These are phyloP conservation scores for Typhlomys cinereus DNA, from an alignment of 2,113 vertebrate species.

Conservation along the genomic window DNA sequence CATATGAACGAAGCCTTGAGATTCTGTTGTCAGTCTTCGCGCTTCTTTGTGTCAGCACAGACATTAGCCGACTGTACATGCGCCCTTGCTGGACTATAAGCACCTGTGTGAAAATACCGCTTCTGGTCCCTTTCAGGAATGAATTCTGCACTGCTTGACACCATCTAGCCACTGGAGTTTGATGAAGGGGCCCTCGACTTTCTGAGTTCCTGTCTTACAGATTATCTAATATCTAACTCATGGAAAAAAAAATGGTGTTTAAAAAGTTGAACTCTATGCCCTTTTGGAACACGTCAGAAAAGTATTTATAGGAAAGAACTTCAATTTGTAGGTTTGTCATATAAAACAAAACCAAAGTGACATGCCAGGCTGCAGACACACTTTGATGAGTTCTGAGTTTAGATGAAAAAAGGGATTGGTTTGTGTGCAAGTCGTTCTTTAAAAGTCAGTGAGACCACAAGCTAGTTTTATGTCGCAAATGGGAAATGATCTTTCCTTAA, in stretches of 20 bases:
- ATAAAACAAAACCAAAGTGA: background rate
- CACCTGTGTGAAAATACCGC: background rate
- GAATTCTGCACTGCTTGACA: background rate
- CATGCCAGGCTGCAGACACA: background rate
- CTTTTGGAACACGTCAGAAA: slow-evolving; percentile 9
- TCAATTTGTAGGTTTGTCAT: slow-evolving; percentile 6
- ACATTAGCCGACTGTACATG: background rate
- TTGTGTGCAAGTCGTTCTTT: slow-evolving; percentile 5
- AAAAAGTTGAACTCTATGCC: slow-evolving; percentile 5
- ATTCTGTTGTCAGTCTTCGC: slow-evolving; percentile 18
- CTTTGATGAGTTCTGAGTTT: slow-evolving; percentile 22
- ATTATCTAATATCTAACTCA: slow-evolving; percentile 29
- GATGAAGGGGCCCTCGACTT: background rate
- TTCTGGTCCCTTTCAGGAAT: slow-evolving; percentile 14
- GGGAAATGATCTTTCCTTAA: background rate
- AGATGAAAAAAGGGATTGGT: slow-evolving; percentile 28
- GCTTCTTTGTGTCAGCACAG: background rate
- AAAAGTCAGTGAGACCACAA: background rate
- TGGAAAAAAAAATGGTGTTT: background rate
- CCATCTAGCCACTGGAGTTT: background rate
- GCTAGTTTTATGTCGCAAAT: slow-evolving; percentile 8
- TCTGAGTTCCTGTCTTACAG: slow-evolving; percentile 54
- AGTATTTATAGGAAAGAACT: slow-evolving; percentile 3
- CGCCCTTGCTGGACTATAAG: slow-evolving; percentile 7
- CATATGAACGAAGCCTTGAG: slow-evolving; percentile 3